Base-by-base conservation (phyloP, 1,140 invertebrate genomes). In the Eupristina koningsbergeri region DNA sequence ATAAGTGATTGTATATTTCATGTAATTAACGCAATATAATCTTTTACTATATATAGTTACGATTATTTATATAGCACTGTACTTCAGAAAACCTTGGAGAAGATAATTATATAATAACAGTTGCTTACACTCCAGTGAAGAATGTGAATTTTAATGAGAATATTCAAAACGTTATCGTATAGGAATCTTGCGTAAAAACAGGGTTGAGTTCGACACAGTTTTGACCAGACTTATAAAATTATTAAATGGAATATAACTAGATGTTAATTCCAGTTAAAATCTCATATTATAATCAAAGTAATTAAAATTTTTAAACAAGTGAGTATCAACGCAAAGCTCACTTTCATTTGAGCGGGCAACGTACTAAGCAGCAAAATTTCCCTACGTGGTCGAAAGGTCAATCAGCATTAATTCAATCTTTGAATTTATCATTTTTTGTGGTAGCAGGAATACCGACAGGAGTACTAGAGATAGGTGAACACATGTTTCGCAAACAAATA, bases 401-500 rank as follows among this genome's bases (percentile, higher is more conserved):
- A 6, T 17, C 67, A 19, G 39, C 41, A 36, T n/a, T 3, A 41
- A 71, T 71, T 41, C 36, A 41, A 41, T 22, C 36, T 71, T 41
- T 15, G 19, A 71, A 41, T 71, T n/a, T n/a, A 3, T 36, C 0
- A 41, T n/a, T 71, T 71, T 41, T 71, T 3, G 34, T 22, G 34
- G 1, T 39, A 9, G 19, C 34, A 41, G n/a, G n/a, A n/a, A n/a
- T n/a, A n/a, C 11, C 41, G 5, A 7, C 41, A 5, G 41, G 41
- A 45, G 41, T 11, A 45, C 11, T 45, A 11, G 11, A n/a, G n/a
- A n/a, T 34, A 67, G 19, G 2, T 26, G 13, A 15, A 26, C 13
- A 17, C 53, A 15, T 31, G 36, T 84, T 84, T 78, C 71, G 73
- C 73, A 84, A 84, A 73, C 61, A 17, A 7, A 47, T 29, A 22